A percentile compares a stretch with the other conserved stretches of the same genome.
These are phyloP conservation scores for Tenualosa ilisha DNA, from an alignment of 2,797 vertebrate species.

Conservation along the genomic window DNA sequence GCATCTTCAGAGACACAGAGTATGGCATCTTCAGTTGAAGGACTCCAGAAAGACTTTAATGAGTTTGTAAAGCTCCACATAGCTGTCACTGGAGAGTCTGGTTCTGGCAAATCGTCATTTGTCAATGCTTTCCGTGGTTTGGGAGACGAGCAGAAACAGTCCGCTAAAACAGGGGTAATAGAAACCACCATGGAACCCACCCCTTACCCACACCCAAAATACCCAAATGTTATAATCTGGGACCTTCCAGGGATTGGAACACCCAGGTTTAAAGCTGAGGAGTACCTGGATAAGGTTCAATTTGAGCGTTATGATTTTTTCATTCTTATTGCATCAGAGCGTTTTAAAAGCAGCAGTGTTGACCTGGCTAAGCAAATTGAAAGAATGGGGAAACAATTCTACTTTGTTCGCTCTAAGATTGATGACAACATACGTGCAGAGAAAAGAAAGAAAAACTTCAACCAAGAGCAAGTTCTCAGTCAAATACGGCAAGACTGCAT, in stretches of 20 bases:
- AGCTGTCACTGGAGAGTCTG: constrained; percentile 39
- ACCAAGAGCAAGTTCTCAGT: constrained; percentile 33
- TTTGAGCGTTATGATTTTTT: constrained; percentile 49
- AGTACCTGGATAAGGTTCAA: constrained; percentile 46
- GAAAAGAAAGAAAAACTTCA: constrained; percentile 47
- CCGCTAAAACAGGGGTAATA: constrained; percentile 37
- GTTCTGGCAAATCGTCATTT: constrained; percentile 51
- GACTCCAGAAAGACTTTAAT: too few relatives aligned
- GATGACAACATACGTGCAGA: constrained; percentile 46
- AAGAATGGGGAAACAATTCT: constrained; percentile 46
- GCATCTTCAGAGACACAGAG: too few relatives aligned
- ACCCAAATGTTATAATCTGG: constrained; percentile 45
- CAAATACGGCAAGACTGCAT: constrained; percentile 36
- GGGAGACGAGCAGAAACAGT: constrained; percentile 24
- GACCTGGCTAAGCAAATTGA: constrained; percentile 43
- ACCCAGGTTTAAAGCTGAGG: constrained; percentile 45
- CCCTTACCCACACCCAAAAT: constrained; percentile 36
- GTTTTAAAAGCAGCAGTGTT: constrained; percentile 45
- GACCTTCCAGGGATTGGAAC: constrained; percentile 54
- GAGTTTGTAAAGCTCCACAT: constrained; percentile 32
- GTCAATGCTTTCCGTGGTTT: constrained; percentile 45
- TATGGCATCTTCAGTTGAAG: too few relatives aligned
- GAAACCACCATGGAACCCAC: constrained; percentile 45
- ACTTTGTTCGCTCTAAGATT: constrained; percentile 50
- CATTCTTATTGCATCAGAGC: constrained; percentile 40